phyloP scores from a whole-genome alignment of 2,797 vertebrate species.

The Pantherophis alleghaniensis region DNA sequence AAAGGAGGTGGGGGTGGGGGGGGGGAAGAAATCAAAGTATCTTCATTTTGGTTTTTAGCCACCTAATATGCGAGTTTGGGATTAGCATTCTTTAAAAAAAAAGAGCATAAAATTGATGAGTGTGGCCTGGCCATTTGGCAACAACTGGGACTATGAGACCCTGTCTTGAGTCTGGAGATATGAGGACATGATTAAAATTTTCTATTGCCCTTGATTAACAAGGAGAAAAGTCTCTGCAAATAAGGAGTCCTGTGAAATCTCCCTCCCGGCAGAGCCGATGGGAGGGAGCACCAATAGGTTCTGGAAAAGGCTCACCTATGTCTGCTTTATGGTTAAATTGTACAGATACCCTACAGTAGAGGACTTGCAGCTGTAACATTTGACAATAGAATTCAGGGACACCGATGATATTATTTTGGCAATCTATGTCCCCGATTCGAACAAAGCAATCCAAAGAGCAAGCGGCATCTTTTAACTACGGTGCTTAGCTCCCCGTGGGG shows the following conservation, averaged over 20 bases:
- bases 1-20: not conserved
- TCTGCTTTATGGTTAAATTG: not conserved
- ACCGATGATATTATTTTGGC: not conserved
- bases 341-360: not conserved
- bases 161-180: not conserved
- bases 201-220: not conserved
- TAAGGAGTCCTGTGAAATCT: not conserved
- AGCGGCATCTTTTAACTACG: constrained; percentile 38
- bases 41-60: not conserved
- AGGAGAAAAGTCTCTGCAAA: not conserved
- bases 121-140: not conserved
- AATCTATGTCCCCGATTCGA: accelerated
- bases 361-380: not conserved
- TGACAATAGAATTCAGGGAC: not conserved
- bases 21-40: not conserved
- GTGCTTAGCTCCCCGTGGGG: not conserved
- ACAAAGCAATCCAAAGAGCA: not conserved
- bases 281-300: not conserved
- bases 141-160: not conserved
- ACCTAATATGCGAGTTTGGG: not conserved
- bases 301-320: not conserved
- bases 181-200: not conserved
- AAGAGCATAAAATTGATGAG: not conserved
- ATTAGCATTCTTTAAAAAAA: not conserved
- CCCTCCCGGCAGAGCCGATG: not conserved